phyloP scores from a whole-genome alignment of 2,113 vertebrate genomes.

The Eretmochelys imbricata region DNA sequence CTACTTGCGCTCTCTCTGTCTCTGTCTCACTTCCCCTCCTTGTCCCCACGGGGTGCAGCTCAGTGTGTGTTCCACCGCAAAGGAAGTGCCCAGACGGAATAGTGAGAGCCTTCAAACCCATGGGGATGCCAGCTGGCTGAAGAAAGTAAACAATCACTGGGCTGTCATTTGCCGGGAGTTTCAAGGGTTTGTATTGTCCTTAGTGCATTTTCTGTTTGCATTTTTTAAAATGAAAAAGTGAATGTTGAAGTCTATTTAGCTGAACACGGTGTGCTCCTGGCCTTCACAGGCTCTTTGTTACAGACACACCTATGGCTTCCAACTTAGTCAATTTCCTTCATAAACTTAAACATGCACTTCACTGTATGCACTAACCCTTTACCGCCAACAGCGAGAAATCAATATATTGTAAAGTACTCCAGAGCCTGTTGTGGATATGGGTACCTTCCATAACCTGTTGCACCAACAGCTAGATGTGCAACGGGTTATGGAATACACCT shows the following conservation, averaged over 20 bases:
- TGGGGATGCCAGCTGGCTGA: constrained; percentile 23
- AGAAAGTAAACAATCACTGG: neutral
- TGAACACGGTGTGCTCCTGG: neutral
- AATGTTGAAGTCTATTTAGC: neutral
- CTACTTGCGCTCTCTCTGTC: constrained; percentile 8
- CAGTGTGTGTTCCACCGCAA: constrained; percentile 56
- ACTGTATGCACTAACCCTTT: neutral
- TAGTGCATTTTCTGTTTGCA: neutral
- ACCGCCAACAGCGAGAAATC: neutral
- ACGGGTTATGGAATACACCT: neutral
- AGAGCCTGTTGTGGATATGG: neutral
- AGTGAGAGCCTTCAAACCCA: neutral
- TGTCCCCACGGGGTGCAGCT: constrained; percentile 32
- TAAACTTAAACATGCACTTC: neutral
- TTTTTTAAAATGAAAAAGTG: neutral
- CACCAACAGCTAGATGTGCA: neutral
- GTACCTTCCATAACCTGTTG: neutral
- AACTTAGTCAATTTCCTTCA: neutral
- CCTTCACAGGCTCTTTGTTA: neutral
- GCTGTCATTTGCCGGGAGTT: neutral
- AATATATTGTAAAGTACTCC: neutral
- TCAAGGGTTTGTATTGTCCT: neutral
- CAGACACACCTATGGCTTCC: neutral
- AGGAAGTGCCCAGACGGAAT: constrained; percentile 26
- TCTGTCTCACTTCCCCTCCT: constrained; percentile 8